phyloP scores from a whole-genome alignment of 2,113 vertebrate species.

The Raja brachyura region DNA sequence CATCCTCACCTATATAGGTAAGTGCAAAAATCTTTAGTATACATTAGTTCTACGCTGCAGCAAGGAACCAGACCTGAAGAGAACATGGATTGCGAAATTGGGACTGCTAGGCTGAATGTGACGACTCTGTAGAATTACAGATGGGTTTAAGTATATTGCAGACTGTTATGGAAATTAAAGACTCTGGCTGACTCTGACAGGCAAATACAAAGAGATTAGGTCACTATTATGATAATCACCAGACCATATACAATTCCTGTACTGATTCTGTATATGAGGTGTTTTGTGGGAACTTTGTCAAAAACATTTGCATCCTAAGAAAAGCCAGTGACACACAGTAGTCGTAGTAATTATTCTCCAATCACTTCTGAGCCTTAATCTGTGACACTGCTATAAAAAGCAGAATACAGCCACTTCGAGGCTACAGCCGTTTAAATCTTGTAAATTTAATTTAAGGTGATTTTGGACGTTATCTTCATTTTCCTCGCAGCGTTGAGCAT shows the following conservation, averaged over 20 bases:
- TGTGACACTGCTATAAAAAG: background rate
- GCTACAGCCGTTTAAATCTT: background rate
- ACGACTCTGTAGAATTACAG: background rate
- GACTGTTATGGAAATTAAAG: background rate
- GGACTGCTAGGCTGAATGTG: background rate
- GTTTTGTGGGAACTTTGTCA: background rate
- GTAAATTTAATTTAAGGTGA: background rate
- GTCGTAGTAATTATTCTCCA: background rate
- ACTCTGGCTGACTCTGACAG: too few relatives aligned
- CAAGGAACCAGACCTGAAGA: background rate
- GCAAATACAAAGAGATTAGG: background rate
- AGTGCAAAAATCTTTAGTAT: constrained; percentile 44
- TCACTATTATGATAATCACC: background rate
- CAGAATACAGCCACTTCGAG: background rate
- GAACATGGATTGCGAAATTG: background rate
- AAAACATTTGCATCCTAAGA: background rate
- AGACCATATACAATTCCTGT: background rate
- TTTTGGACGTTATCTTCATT: background rate
- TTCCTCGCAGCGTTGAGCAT: background rate
- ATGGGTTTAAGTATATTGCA: background rate
- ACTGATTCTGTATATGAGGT: background rate
- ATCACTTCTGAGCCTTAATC: background rate
- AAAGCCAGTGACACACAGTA: background rate
- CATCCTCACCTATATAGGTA: constrained; percentile 71
- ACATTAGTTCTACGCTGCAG: background rate